These are phyloP conservation scores for Aricia agestis DNA, from an alignment of 1,140 invertebrate species.

Conservation along the genomic window DNA sequence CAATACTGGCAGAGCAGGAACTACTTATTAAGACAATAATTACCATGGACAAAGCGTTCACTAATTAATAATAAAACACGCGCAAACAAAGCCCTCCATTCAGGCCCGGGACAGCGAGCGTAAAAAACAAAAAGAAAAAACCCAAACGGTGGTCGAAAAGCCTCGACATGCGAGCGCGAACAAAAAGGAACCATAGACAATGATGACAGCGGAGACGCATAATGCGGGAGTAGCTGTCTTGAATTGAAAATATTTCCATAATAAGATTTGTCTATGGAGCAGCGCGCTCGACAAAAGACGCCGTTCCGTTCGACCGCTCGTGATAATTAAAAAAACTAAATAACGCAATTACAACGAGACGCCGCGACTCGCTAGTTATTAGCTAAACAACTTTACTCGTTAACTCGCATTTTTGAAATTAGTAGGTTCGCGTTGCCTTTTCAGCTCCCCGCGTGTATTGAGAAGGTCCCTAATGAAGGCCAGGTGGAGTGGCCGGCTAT, in stretches of 20 bases:
- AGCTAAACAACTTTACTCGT: conserved; percentile 69
- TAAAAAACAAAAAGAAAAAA: conserved; percentile 63
- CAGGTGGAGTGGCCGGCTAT: conserved; percentile 70
- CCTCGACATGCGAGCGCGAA: conserved; percentile 70
- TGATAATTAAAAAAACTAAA: conserved; percentile 68
- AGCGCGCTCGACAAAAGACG: conserved; percentile 64
- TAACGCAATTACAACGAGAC: conserved; percentile 51
- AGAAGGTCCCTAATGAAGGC: conserved; percentile 71
- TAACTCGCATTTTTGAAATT: conserved; percentile 67
- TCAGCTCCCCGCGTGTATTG: conserved; percentile 62
- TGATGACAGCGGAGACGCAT: conserved; percentile 73
- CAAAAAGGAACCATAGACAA: conserved; percentile 73
- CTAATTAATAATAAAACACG: conserved; percentile 77
- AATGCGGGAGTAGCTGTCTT: conserved; percentile 73
- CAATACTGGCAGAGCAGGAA: conserved; percentile 50
- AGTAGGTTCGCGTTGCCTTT: conserved; percentile 60
- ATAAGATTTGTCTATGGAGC: conserved; percentile 74
- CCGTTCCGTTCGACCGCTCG: conserved; percentile 64
- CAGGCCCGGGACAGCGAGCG: conserved; percentile 67
- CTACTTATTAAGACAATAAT: conserved; percentile 76
- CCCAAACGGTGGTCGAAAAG: conserved; percentile 75
- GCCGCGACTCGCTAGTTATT: conserved; percentile 48
- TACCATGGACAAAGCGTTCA: conserved; percentile 73
- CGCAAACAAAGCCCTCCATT: conserved; percentile 73
- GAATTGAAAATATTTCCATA: conserved; percentile 76